Evolutionary conservation across 2,797 vertebrate genomes (phyloP), one percentile per base, ranked within the genome.

Genomic region (Kryptopterus vitreolus): DNA sequence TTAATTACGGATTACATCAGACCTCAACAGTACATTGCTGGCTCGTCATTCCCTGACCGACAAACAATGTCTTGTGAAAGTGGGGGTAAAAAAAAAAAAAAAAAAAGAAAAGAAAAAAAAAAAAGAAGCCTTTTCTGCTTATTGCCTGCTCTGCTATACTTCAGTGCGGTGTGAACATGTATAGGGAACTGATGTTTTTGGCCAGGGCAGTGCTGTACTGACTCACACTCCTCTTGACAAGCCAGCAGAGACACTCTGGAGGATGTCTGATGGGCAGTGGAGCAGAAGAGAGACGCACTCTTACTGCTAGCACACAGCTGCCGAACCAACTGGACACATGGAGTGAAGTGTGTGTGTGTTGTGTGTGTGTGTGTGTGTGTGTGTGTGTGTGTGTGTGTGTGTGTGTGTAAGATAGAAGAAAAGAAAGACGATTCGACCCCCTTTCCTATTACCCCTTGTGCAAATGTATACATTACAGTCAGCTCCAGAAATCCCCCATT

Each of bases 201-300:
- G 86, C 82, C 81, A 79, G 76, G 80, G 80, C 82, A 82, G 82
- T 63, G 35, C 18, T 82, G 83, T 85, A 85, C 83, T 84, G 81
- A 77, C 74, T 87, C 87, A 83, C 81, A 85, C 80, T 74, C 76
- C 38, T 84, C 82, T 81, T 86, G 88, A 89, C 83, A 79, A 86
- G 86, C 80, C 76, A 70, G 82, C 69, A 81, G 82, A 85, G 85
- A 87, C 87, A 87, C 81, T 86, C 89, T 87, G 88, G 86, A 89
- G 88, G 86, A 89, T 88, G 80, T 89, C 85, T 88, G 86, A 87
- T 87, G 90, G 77, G 87, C 88, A 90, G 78, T 81, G 84, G 85
- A 91, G 89, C 89, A 71, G 89, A 88, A 82, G 74, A 82, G 87
- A 82, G 86, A 75, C 78, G 84, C 87, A 87, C 87, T 88, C 88